Conservation (phyloP, 1,140 invertebrate genomes). For the Solenopsis invicta region DNA sequence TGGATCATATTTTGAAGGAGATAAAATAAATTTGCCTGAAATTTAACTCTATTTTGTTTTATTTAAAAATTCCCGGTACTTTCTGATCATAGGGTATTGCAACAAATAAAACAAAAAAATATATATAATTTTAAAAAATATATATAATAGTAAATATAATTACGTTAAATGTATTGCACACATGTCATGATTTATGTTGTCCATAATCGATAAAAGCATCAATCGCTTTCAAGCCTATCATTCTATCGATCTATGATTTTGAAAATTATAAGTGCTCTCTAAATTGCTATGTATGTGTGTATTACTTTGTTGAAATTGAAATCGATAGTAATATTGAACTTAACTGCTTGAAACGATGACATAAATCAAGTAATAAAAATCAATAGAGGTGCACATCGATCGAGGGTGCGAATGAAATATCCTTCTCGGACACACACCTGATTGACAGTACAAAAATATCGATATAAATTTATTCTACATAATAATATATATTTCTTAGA, state of each 20-base stretch:
- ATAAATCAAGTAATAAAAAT: constrained; percentile 44
- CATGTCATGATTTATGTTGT: background rate
- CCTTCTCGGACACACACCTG: constrained; percentile 3
- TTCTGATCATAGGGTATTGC: background rate
- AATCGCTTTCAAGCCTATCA: background rate
- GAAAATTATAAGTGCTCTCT: background rate
- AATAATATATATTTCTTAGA: background rate
- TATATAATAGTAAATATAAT: background rate
- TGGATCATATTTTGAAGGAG: too few species aligned
- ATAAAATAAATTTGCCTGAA: too few species aligned
- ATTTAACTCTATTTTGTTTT: too few species aligned
- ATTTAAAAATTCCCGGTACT: too few species aligned
- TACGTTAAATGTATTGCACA: background rate
- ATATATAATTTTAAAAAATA: background rate
- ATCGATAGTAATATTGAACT: constrained; percentile 22
- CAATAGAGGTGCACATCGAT: constrained; percentile 5
- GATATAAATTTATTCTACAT: background rate
- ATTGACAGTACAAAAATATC: constrained; percentile 22
- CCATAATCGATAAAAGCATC: background rate
- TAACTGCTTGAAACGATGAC: constrained; percentile 19
- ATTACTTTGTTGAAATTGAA: constrained; percentile 12
- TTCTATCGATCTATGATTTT: background rate
- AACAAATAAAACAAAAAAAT: background rate
- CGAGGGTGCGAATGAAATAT: constrained; percentile 28
- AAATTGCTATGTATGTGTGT: background rate